phyloP scores from a whole-genome alignment of 2,888 invertebrate species.

The Drosophila koepferae region DNA sequence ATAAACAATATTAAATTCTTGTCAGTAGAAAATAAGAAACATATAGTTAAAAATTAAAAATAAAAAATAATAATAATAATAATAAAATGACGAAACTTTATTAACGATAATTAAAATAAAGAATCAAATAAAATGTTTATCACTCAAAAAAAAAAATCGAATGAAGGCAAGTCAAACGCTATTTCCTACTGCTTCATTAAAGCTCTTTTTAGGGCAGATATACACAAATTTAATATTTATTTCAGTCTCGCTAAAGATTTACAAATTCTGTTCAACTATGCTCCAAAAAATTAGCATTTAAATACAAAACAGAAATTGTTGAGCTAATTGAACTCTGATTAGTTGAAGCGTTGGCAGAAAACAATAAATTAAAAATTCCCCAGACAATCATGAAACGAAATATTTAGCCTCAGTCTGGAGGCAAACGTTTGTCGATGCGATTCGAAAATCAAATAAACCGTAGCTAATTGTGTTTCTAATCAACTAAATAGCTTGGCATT shows the following conservation, averaged over 20 bases:
- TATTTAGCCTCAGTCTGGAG: constrained; percentile 23
- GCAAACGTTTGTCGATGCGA: constrained; percentile 47
- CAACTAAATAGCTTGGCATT: constrained; percentile 73
- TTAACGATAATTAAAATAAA: too few species aligned
- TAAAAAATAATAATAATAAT: too few species aligned
- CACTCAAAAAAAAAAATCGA: too few species aligned
- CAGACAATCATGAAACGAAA: constrained; percentile 13
- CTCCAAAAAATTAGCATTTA: neutral
- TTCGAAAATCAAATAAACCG: constrained; percentile 76
- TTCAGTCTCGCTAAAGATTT: too few species aligned
- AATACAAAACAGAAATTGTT: neutral
- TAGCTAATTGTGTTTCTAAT: constrained; percentile 79
- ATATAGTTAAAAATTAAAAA: too few species aligned
- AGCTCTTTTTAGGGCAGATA: neutral
- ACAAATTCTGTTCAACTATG: constrained; percentile 1
- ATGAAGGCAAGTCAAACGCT: neutral
- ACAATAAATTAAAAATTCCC: constrained; percentile 48
- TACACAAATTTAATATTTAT: neutral
- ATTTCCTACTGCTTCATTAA: neutral
- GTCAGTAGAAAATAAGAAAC: too few species aligned
- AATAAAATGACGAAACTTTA: too few species aligned
- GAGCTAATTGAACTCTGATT: constrained; percentile 14
- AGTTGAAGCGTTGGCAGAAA: constrained; percentile 1
- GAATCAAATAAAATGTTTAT: too few species aligned
- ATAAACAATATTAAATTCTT: too few species aligned